These are phyloP conservation scores for Lytechinus variegatus DNA, from an alignment of 35 echinoderm and acorn worm species.

Conservation along the genomic window DNA sequence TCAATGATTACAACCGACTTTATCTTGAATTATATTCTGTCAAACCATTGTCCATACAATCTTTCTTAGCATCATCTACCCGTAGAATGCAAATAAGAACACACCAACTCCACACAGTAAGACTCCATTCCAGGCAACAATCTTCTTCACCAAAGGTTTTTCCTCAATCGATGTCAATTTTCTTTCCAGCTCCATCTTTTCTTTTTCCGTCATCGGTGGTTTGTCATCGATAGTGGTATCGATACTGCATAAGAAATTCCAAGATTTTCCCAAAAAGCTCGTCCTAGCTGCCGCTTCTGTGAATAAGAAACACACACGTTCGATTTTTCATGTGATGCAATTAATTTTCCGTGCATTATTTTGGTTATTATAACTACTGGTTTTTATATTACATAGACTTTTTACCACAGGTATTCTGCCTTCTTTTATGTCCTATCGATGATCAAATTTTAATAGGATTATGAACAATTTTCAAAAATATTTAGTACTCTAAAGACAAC, in stretches of 20 bases:
- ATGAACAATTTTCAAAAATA: too few species aligned
- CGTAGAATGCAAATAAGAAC: slow-evolving; percentile 44
- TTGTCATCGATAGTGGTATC: neutral
- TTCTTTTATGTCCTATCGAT: too few species aligned
- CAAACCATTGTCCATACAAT: neutral
- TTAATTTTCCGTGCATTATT: neutral
- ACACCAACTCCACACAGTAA: slow-evolving; percentile 23
- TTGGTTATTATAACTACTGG: neutral
- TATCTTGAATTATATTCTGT: neutral
- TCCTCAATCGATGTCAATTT: slow-evolving; percentile 57
- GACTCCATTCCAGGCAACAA: slow-evolving; percentile 25
- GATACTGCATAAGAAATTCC: slow-evolving; percentile 67
- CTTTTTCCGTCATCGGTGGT: slow-evolving; percentile 30
- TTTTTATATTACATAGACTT: too few species aligned
- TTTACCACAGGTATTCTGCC: too few species aligned
- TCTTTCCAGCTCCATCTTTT: slow-evolving; percentile 48
- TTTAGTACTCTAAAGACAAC: too few species aligned
- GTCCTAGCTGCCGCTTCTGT: slow-evolving; percentile 37
- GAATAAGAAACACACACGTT: neutral
- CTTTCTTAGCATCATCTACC: neutral
- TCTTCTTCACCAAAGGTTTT: neutral
- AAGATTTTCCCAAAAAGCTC: slow-evolving; percentile 38
- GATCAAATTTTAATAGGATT: too few species aligned
- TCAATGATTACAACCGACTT: neutral
- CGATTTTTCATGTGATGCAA: neutral